Percentiles rank a stretch among this genome's conserved stretches.
Evolutionary conservation across 2,113 vertebrate species (phyloP).

Genomic region (Vulpes ferrilata): DNA sequence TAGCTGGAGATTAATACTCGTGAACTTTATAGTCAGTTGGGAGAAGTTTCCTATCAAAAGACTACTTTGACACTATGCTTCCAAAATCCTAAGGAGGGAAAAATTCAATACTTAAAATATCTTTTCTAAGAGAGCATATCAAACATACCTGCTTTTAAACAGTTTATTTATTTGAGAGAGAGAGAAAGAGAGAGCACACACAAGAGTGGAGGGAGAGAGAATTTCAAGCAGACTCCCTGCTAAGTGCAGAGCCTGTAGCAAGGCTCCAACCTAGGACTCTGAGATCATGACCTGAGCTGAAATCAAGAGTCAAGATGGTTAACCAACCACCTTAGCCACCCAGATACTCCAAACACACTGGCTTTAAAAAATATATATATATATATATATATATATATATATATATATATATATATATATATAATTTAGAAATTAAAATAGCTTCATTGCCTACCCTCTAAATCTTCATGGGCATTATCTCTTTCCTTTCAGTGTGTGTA

Average conservation of each 20-base stretch:
- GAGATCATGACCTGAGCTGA: neutral
- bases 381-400: neutral
- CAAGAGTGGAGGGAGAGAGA: neutral
- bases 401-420: neutral
- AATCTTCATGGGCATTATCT: neutral
- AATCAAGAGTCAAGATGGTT: neutral
- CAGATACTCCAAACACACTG: neutral
- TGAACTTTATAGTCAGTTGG: neutral
- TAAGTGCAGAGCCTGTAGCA: accelerated
- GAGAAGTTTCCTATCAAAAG: neutral
- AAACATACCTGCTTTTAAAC: neutral
- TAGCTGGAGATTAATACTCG: neutral
- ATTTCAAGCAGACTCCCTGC: neutral
- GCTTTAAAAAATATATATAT: neutral
- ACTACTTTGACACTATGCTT: neutral
- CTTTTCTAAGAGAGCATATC: neutral
- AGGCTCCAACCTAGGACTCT: neutral
- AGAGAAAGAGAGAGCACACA: neutral
- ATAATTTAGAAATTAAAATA: neutral
- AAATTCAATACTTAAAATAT: neutral
- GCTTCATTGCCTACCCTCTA: neutral
- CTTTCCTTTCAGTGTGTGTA: neutral
- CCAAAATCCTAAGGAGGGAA: neutral
- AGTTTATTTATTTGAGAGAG: neutral
- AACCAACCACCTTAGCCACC: neutral